Evolutionary conservation across 1,140 invertebrate genomes (phyloP), one percentile per base, ranked within the genome.

Genomic region (Sarcophaga bullata): DNA sequence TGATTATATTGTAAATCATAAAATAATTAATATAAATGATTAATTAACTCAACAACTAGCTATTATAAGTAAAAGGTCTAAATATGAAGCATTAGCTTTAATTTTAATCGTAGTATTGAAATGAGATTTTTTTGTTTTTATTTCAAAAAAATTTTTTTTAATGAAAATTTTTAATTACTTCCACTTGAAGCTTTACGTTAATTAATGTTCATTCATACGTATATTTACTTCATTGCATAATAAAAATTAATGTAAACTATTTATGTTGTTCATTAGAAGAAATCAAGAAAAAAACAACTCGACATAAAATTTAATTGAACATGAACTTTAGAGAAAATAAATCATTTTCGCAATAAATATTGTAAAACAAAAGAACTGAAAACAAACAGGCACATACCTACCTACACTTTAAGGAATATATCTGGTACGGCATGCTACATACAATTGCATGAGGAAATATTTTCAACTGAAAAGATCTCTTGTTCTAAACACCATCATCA

Each of bases 141-240:
- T 37, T 37, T 37, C 1, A 37, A 37, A 37, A 37, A 37, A 37
- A 37, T 37, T 37, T 37, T 37, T 37, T 37, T 37, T 4, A 37
- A 2, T 37, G 1, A 37, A n/a, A n/a, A 37, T 37, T 37, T 37
- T 37, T 37, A 37, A 37, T 37, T 37, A 37, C 25, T 37, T 37
- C 25, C 1, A 37, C 25, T 37, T 37, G 4, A 37, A 4, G 25
- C 25, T 37, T 37, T 37, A 72, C 17, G n/a, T 7, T n/a, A n/a
- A n/a, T n/a, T n/a, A n/a, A n/a, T n/a, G n/a, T n/a, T n/a, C n/a
- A n/a, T n/a, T n/a, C n/a, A n/a, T n/a, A n/a, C 17, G 37, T 72
- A 68, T 68, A 8, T 76, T 52, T 50, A 78, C 50, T 78, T 50
- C 19, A 78, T 78, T 78, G 75, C 75, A 78, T 78, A 78, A 78